Base-by-base conservation (phyloP, 2,113 vertebrate species). In the Oplegnathus fasciatus region DNA sequence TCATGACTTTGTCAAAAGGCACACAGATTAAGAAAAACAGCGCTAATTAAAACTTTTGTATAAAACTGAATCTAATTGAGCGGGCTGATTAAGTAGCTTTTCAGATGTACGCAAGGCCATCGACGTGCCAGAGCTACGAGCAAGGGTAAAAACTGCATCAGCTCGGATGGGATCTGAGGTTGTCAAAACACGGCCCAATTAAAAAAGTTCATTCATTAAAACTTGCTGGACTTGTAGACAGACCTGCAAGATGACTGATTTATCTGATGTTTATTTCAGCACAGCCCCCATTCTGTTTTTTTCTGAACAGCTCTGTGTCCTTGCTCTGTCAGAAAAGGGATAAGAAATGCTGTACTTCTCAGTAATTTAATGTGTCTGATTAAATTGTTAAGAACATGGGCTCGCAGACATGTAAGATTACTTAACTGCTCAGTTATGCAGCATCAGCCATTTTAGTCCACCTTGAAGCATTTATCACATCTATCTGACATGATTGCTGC, bases 201-300 rank as follows among this genome's bases (percentile, higher is more conserved):
- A 92, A 93, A 92, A 90, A 91, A 94, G 89, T 93, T 61, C 91
- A 86, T 91, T 92, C 86, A 91, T 91, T 91, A 86, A 92, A 94
- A 94, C 86, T 91, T 92, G 80, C 84, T 54, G 76, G 77, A 86
- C 74, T 79, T 70, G 66, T 77, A 78, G 85, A 82, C 52, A 68
- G 82, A 92, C 91, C 88, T 92, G 91, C 67, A 30, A 88, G 85
- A 89, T 80, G 82, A 88, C 65, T 70, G 88, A 88, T 88, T 87
- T 89, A 88, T 92, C 92, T 88, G 87, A 93, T 94, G 68, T 88
- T 85, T 80, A 70, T 85, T 91, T 90, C 83, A 75, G 86, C 81
- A 57, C 73, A 54, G 76, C 78, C 80, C 58, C 65, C 30, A 44
- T 75, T 84, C 44, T 15, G 46, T 9, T n/a, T 62, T n/a, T 20